phyloP scores from a whole-genome alignment of 2,797 vertebrate genomes.

The Erethizon dorsatum region DNA sequence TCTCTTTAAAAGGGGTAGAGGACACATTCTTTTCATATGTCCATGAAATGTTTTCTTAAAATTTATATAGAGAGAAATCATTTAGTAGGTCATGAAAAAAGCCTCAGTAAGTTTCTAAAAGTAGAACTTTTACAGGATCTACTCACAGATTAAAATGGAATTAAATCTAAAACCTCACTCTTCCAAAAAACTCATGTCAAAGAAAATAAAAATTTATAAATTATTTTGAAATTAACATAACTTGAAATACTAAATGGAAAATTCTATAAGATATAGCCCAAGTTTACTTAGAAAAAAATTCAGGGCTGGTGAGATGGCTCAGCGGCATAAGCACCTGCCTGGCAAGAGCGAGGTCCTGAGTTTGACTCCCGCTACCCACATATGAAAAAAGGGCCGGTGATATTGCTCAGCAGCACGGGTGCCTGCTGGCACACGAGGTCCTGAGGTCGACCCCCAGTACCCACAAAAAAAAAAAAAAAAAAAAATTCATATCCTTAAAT shows the following conservation, averaged over 20 bases:
- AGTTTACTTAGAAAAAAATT: constrained; percentile 55
- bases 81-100: constrained; percentile 52
- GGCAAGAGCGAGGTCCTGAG: too few relatives aligned
- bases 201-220: constrained; percentile 69
- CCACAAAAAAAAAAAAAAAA: too few relatives aligned
- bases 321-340: too few relatives aligned
- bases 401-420: too few relatives aligned
- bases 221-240: constrained; percentile 70
- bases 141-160: constrained; percentile 64
- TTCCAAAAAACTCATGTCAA: constrained; percentile 55
- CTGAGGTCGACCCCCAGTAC: too few relatives aligned
- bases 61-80: constrained; percentile 12
- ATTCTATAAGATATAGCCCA: constrained; percentile 41
- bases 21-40: constrained; percentile 16
- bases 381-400: too few relatives aligned
- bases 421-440: too few relatives aligned
- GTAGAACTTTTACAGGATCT: not conserved
- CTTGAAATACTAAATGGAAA: constrained; percentile 71
- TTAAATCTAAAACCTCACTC: constrained; percentile 52
- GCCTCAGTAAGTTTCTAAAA: constrained; percentile 55
- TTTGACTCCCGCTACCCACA: too few relatives aligned
- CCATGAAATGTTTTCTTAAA: constrained; percentile 48
- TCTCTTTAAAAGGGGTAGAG: not conserved
- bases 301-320: too few relatives aligned
- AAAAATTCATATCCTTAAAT: constrained; percentile 68